These are phyloP conservation scores for Rosalia funebris DNA, from an alignment of 2,888 invertebrate species.

Conservation along the genomic window DNA sequence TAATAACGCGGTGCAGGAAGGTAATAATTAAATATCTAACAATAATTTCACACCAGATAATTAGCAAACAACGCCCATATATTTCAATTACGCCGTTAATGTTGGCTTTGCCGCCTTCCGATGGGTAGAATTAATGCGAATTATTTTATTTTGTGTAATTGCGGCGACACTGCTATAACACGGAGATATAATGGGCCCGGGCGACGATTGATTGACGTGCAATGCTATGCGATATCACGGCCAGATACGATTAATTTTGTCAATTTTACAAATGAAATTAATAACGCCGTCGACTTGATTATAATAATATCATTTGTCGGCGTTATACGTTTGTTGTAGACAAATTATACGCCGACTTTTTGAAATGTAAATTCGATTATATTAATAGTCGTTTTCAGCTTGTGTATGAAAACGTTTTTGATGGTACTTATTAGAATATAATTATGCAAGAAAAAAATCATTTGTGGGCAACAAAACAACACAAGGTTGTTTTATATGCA, in stretches of 20 bases:
- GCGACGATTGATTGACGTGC: slow-evolving; percentile 42
- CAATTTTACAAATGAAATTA: slow-evolving; percentile 35
- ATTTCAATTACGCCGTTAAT: slow-evolving; percentile 25
- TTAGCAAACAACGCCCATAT: slow-evolving; percentile 19
- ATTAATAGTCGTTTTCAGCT: too few species aligned
- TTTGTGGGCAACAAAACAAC: too few species aligned
- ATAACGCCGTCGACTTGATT: slow-evolving; percentile 19
- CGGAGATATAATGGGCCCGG: slow-evolving; percentile 21
- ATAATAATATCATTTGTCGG: slow-evolving; percentile 17
- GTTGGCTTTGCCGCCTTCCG: slow-evolving; percentile 4
- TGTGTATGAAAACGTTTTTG: too few species aligned
- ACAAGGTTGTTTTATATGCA: too few species aligned
- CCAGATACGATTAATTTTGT: slow-evolving; percentile 45
- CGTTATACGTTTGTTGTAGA: too few species aligned
- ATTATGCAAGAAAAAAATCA: too few species aligned
- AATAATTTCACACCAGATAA: slow-evolving; percentile 25
- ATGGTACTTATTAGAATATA: too few species aligned
- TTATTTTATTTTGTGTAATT: slow-evolving; percentile 27
- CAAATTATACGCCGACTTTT: too few species aligned
- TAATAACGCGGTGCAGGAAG: background rate
- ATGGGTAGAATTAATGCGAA: slow-evolving; percentile 1
- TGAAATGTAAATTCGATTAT: too few species aligned
- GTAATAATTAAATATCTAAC: slow-evolving; percentile 16
- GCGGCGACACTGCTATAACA: slow-evolving; percentile 21
- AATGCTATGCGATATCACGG: slow-evolving; percentile 44